Evolutionary conservation across 2,113 vertebrate genomes (phyloP), one percentile per base, ranked within the genome.

Genomic region (Agapornis roseicollis): DNA sequence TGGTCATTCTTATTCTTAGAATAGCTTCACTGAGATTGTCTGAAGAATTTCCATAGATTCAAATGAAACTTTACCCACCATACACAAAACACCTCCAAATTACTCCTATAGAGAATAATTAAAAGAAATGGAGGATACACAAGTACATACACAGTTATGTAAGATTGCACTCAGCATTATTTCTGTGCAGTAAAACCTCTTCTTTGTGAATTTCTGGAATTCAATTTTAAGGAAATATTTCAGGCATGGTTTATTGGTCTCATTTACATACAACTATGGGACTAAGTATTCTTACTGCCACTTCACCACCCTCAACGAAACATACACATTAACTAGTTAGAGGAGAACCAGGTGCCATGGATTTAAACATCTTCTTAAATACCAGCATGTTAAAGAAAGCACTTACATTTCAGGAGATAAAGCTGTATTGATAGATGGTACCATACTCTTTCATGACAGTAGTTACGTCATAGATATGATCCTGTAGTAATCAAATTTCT

Each of bases 31-130:
- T 39, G 17, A 71, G 39, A 60, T 52, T 41, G 35, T 29, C 39
- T 39, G 17, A 70, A 53, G 39, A 47, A 9, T 39, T 80, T 80
- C 28, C 42, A 4, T 3, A 42, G 18, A 65, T 65, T 63, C 23
- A 70, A 77, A 65, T n/a, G 23, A 71, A 8, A 19, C 11, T 58
- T 76, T 52, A 47, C 6, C 8, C 31, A 65, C 8, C 0, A 1
- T 17, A 77, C 6, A 70, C 4, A 18, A 1, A 33, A 58, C 29
- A 1, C 0, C 5, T 44, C 9, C 9, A 42, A 33, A 25, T 42
- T 33, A 35, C 58, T 86, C 28, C 22, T 78, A 35, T 0, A 24
- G 33, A 56, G 42, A 50, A 5, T 50, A 74, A 41, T 16, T 52
- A 39, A 85, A 90, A 50, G 17, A 63, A 11, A 6, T 24, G 6